Conservation (phyloP, 2,113 vertebrate species). For the Prolemur simus region DNA sequence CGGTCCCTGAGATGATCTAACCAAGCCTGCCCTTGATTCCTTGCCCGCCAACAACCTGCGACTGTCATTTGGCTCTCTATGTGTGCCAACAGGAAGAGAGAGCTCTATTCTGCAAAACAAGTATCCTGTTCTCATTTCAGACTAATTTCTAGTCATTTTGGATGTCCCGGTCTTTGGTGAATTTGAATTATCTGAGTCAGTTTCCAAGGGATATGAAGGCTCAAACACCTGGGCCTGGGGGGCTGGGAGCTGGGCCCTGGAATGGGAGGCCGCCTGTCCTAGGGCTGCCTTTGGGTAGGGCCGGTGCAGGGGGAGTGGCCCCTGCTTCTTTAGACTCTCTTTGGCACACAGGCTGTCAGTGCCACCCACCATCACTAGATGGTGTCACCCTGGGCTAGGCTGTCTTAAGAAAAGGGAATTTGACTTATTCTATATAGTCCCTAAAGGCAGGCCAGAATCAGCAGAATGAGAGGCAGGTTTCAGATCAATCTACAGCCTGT, state of each 20-base stretch:
- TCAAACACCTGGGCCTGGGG: background rate
- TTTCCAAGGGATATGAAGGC: background rate
- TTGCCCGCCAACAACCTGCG: background rate
- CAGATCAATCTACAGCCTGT: background rate
- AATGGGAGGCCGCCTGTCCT: background rate
- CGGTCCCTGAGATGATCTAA: background rate
- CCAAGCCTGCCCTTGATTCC: background rate
- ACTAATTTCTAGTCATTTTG: background rate
- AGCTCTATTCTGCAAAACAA: background rate
- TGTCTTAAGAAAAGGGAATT: background rate
- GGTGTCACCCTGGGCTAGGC: background rate
- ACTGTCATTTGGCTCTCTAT: background rate
- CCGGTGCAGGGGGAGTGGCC: background rate
- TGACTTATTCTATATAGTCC: background rate
- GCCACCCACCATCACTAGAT: background rate
- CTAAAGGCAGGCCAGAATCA: background rate
- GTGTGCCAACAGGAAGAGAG: background rate
- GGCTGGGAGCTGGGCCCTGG: background rate
- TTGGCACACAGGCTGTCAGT: background rate
- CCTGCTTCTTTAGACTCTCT: background rate
- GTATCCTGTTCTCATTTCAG: background rate
- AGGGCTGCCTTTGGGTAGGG: background rate
- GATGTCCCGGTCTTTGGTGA: background rate
- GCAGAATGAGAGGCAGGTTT: background rate
- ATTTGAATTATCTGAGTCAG: background rate